Base-by-base conservation (phyloP, 2,888 invertebrate genomes). In the Nomada ferruginata region DNA sequence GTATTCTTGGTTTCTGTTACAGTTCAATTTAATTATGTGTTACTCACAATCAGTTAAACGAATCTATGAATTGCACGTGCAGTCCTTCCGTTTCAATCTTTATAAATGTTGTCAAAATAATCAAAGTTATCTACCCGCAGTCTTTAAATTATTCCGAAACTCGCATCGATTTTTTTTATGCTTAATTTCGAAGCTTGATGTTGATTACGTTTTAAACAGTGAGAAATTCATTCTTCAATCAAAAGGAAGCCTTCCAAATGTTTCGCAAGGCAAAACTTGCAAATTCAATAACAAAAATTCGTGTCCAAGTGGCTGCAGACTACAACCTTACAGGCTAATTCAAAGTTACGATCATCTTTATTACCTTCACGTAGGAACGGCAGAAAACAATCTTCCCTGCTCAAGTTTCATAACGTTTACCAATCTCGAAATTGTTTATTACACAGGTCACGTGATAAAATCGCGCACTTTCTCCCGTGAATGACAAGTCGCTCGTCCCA, bases 401-500 rank as follows among this genome's bases (percentile, higher is more conserved):
- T 42, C 15, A 10, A 42, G 20, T 72, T 42, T 20, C 71, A 13
- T 63, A 36, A 26, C 29, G 2, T 20, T 23, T 23, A 18, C 20
- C 23, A 0, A 10, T 36, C 36, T 42, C 42, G 23, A 55, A 52
- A 60, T 75, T 47, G 18, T 47, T 59, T 68, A 50, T 74, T 68
- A 50, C 42, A 13, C n/a, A n/a, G 18, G 20, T 13, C 47, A 52
- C 36, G 36, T 13, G 47, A 47, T 59, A 50, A 23, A 36, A 44
- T 57, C 47, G 74, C 23, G 29, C 1, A n/a, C 66, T 66, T 78
- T 66, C 74, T 53, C 61, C 26, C n/a, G n/a, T 20, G 57, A 23
- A 60, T 50, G 65, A 66, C 26, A 29, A 57, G 26, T 20, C 70
- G 70, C 71, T 59, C 47, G 69, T 83, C 72, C 70, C 69, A 70